Conservation (phyloP, 2,888 invertebrate species). For the Pseudanteris insignis region DNA sequence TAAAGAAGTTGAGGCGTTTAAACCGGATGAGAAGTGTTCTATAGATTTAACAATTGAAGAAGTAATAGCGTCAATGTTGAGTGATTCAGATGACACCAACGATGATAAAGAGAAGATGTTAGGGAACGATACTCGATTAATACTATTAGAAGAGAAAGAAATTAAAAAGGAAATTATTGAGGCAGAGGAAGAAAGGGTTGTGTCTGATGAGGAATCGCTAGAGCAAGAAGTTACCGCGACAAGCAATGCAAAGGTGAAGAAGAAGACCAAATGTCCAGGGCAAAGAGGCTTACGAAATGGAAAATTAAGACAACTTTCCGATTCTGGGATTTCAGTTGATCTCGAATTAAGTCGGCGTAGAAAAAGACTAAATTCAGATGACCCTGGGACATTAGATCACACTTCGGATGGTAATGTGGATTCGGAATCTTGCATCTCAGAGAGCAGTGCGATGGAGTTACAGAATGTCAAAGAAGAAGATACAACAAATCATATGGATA, state of each 20-base stretch:
- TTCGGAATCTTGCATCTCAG: constrained; percentile 53
- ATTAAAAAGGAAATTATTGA: constrained; percentile 56
- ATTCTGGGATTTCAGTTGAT: constrained; percentile 52
- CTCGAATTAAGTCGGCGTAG: constrained; percentile 52
- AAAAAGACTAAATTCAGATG: constrained; percentile 54
- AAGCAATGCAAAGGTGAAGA: constrained; percentile 51
- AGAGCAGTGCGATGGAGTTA: constrained; percentile 51
- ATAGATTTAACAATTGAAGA: constrained; percentile 63
- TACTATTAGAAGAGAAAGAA: constrained; percentile 37
- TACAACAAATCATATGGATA: constrained; percentile 46
- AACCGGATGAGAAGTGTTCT: constrained; percentile 53
- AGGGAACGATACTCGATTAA: constrained; percentile 47
- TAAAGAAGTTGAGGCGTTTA: constrained; percentile 15
- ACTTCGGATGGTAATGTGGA: constrained; percentile 50
- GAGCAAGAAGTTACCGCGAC: constrained; percentile 11
- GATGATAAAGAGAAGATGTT: constrained; percentile 56
- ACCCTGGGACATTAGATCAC: too few species aligned
- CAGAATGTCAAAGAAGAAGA: constrained; percentile 46
- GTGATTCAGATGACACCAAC: constrained; percentile 51
- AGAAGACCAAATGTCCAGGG: constrained; percentile 56
- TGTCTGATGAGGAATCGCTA: constrained; percentile 39
- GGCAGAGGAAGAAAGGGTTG: constrained; percentile 51
- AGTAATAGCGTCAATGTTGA: constrained; percentile 62
- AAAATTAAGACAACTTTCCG: constrained; percentile 71
- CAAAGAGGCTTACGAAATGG: constrained; percentile 74